These are phyloP conservation scores for Agonopterix subpropinquella DNA, from an alignment of 2,888 invertebrate species.

Conservation along the genomic window DNA sequence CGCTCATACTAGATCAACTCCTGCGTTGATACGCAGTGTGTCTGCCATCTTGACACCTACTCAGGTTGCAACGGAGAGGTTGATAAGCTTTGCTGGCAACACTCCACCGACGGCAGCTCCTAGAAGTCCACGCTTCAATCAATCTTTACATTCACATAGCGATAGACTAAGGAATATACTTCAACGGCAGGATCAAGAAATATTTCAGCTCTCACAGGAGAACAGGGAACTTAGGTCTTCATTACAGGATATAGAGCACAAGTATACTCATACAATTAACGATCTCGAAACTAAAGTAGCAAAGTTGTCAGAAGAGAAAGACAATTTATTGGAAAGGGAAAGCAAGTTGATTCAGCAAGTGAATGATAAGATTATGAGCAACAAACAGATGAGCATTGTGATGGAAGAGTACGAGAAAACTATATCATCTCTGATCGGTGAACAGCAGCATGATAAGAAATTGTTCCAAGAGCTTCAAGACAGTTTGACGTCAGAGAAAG, in stretches of 20 bases:
- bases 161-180: slow-evolving; percentile 38
- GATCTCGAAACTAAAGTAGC: slow-evolving; percentile 46
- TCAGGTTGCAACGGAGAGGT: slow-evolving; percentile 54
- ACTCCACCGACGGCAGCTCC: slow-evolving; percentile 59
- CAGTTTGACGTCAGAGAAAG: slow-evolving; percentile 70
- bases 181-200: slow-evolving; percentile 61
- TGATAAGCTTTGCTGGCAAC: slow-evolving; percentile 54
- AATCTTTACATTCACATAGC: slow-evolving; percentile 35
- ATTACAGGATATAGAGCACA: slow-evolving; percentile 48
- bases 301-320: slow-evolving; percentile 50
- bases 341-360: slow-evolving; percentile 49
- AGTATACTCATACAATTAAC: slow-evolving; percentile 39
- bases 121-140: slow-evolving; percentile 43
- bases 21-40: slow-evolving; percentile 54
- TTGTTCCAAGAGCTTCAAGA: slow-evolving; percentile 60
- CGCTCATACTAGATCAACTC: slow-evolving; percentile 32
- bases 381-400: slow-evolving; percentile 78
- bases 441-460: slow-evolving; percentile 80
- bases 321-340: slow-evolving; percentile 40
- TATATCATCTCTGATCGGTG: slow-evolving; percentile 82
- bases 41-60: slow-evolving; percentile 61
- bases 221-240: slow-evolving; percentile 53
- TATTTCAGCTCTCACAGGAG: slow-evolving; percentile 49
- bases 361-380: slow-evolving; percentile 49
- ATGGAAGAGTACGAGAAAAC: slow-evolving; percentile 88